Conservation (phyloP, 2,888 invertebrate genomes). For the Agrotis exclamationis region DNA sequence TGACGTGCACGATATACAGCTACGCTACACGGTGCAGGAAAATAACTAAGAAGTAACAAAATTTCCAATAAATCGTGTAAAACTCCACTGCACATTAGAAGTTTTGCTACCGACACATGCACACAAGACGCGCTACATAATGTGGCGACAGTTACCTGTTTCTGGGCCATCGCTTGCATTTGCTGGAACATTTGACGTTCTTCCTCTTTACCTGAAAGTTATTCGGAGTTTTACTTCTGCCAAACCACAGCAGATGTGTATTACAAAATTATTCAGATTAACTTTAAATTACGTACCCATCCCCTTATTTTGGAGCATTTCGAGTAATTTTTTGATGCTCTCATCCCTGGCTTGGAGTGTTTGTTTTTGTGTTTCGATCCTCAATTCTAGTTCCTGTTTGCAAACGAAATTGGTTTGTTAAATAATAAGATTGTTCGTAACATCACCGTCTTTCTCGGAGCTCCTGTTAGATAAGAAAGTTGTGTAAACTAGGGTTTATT, state of each 20-base stretch:
- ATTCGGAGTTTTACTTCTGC: conserved; percentile 83
- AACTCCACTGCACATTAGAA: conserved; percentile 64
- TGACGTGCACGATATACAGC: conserved; percentile 84
- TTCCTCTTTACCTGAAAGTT: conserved; percentile 97
- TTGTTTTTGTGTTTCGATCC: conserved; percentile 99
- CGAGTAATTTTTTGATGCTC: conserved; percentile 99
- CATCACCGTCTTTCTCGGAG: conserved; percentile 26
- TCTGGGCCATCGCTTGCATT: conserved; percentile 99
- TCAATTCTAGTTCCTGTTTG: conserved; percentile 97
- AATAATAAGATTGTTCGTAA: conserved; percentile 40
- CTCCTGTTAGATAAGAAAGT: conserved; percentile 16
- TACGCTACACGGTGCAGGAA: conserved; percentile 80
- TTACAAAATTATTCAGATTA: conserved; percentile 48
- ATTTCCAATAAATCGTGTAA: conserved; percentile 69
- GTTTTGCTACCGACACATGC: conserved; percentile 77
- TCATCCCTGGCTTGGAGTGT: conserved; percentile 99
- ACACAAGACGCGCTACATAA: conserved; percentile 67
- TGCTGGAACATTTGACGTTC: conserved; percentile 99
- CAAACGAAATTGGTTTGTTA: conserved; percentile 59
- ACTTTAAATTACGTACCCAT: conserved; percentile 94
- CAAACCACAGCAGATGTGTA: conserved; percentile 41
- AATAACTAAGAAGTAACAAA: conserved; percentile 70
- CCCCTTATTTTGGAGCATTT: conserved; percentile 99
- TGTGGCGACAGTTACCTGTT: conserved; percentile 94
- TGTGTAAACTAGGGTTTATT: conserved; percentile 15